Conservation (phyloP, 2,113 vertebrate species). For the Erpornis zantholeuca region DNA sequence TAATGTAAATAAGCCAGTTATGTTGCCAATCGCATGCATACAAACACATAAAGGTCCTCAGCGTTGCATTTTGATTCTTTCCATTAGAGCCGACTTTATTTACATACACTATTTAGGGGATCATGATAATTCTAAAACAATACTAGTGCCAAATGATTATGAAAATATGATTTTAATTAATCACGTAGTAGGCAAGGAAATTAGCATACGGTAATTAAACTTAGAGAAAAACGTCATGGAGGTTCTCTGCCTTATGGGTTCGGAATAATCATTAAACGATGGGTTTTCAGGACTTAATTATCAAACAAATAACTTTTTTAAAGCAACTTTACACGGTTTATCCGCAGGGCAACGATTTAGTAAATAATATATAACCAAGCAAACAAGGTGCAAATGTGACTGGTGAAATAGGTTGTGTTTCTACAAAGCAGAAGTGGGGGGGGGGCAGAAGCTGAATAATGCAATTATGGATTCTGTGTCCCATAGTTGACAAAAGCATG, state of each 20-base stretch:
- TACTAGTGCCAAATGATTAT: slow-evolving; percentile 89
- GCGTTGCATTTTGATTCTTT: slow-evolving; percentile 85
- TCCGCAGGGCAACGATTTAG: slow-evolving; percentile 72
- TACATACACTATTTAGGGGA: slow-evolving; percentile 84
- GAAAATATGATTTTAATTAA: slow-evolving; percentile 94
- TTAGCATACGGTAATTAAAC: slow-evolving; percentile 89
- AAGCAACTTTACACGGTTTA: slow-evolving; percentile 84
- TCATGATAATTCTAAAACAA: slow-evolving; percentile 86
- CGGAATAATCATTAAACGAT: slow-evolving; percentile 75
- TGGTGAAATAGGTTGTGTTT: slow-evolving; percentile 81
- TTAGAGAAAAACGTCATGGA: slow-evolving; percentile 81
- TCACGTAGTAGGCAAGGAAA: slow-evolving; percentile 86
- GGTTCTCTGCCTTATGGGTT: slow-evolving; percentile 80
- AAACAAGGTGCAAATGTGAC: slow-evolving; percentile 72
- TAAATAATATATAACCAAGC: slow-evolving; percentile 67
- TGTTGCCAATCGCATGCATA: slow-evolving; percentile 93
- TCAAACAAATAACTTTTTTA: slow-evolving; percentile 86
- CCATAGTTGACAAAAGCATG: slow-evolving; percentile 94
- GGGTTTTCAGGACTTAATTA: slow-evolving; percentile 80
- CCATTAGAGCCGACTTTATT: slow-evolving; percentile 90
- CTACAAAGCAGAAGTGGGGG: slow-evolving; percentile 73
- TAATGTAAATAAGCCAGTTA: slow-evolving; percentile 99
- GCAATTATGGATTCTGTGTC: slow-evolving; percentile 97
- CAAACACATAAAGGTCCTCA: slow-evolving; percentile 86
- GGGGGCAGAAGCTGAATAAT: slow-evolving; percentile 84